Evolutionary conservation across 2,888 invertebrate species (phyloP).

Genomic region (Galeruca laticollis): DNA sequence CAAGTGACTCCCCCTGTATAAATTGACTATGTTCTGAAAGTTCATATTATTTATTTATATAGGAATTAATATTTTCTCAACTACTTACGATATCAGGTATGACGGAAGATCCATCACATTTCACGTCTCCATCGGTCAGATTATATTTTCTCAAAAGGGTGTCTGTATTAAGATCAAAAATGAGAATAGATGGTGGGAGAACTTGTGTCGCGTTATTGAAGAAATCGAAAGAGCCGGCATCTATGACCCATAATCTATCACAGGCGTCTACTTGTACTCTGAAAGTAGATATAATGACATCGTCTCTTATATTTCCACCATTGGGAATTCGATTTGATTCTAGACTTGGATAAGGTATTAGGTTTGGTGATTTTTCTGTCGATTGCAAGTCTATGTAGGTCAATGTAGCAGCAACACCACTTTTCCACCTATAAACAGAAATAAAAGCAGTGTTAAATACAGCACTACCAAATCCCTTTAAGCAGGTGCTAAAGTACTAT

Average conservation of each 20-base stretch:
- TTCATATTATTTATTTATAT: no score
- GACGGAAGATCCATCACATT: conserved; percentile 81
- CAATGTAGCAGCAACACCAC: conserved; percentile 77
- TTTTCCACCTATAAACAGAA: conserved; percentile 69
- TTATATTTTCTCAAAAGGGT: conserved; percentile 76
- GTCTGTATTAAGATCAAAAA: conserved; percentile 82
- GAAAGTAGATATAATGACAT: conserved; percentile 78
- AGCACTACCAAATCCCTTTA: neutral
- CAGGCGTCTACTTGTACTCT: conserved; percentile 80
- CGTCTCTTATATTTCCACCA: conserved; percentile 68
- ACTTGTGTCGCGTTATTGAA: conserved; percentile 74
- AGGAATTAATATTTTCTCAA: neutral
- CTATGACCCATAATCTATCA: conserved; percentile 85
- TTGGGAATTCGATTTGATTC: conserved; percentile 81
- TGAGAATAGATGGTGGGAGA: conserved; percentile 74
- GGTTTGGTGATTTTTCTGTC: conserved; percentile 64
- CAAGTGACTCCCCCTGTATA: no score
- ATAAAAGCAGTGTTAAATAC: conserved; percentile 11
- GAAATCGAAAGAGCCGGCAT: conserved; percentile 82
- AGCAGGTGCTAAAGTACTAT: no score
- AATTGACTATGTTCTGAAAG: no score
- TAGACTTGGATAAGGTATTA: conserved; percentile 83
- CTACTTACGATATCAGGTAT: conserved; percentile 78
- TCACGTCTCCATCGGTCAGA: conserved; percentile 78
- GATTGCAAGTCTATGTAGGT: conserved; percentile 79